Base-by-base conservation (phyloP, 1,140 invertebrate genomes). In the Zophobas morio region DNA sequence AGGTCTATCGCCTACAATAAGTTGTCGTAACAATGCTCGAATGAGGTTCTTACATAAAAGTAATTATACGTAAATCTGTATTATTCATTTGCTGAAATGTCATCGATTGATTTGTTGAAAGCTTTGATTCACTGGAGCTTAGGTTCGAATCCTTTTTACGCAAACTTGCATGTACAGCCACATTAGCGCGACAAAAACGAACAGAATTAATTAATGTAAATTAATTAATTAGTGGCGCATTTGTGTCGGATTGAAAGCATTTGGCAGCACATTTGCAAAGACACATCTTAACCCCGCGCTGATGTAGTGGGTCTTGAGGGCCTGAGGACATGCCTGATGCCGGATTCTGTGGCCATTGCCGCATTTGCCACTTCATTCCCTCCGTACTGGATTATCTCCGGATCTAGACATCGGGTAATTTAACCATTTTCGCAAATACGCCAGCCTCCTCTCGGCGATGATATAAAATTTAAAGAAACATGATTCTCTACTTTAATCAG, bases 281-380 rank as follows among this genome's bases (percentile, higher is more conserved):
- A 66, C 60, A 66, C 37, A 66, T 66, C 60, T 66, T 66, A 66
- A 66, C 60, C 60, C 60, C 6, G 60, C 60, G 42, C 60, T 66
- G 60, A 66, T 66, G 60, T 66, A 66, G 60, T 66, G 60, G 71
- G 71, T 73, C 71, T 73, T 73, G 71, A 73, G 56, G 54, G 66
- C 75, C 70, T 40, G n/a, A 54, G 75, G 75, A 77, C 66, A 77
- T 77, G 75, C 71, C 75, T 77, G 70, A 77, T 72, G 70, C 39
- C 71, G 75, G 56, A 77, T 72, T 77, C 70, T 72, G 75, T 60
- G 70, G 66, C 75, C 75, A 47, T 72, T 77, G 70, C 56, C 75
- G 75, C 75, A 77, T 77, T 77, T 72, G 53, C 75, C 75, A 77
- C 75, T 77, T 77, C 75, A 77, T 77, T 77, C 75, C 75, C 63